Conservation (phyloP, 2,797 vertebrate genomes). For the Poeciliopsis turneri region DNA sequence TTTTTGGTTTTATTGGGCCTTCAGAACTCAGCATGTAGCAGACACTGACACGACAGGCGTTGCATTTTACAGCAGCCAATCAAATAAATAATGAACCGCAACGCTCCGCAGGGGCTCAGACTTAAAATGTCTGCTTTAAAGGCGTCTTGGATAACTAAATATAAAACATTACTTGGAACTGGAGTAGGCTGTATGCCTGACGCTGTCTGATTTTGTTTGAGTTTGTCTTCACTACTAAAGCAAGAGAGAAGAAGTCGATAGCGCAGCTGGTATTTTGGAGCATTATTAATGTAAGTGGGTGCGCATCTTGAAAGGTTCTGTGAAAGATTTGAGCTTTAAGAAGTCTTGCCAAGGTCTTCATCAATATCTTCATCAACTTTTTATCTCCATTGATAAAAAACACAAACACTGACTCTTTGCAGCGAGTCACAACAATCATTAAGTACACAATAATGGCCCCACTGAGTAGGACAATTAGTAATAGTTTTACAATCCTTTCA, state of each 20-base stretch:
- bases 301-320: not conserved
- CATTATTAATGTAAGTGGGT: not conserved
- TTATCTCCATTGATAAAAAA: not conserved
- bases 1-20: slow-evolving; percentile 41
- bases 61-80: slow-evolving; percentile 17
- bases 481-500: too few relatives aligned
- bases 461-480: too few relatives aligned
- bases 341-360: not conserved
- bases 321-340: not conserved
- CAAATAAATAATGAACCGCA: slow-evolving; percentile 42
- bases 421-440: not conserved
- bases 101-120: slow-evolving; percentile 21
- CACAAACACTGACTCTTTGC: not conserved
- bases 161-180: slow-evolving; percentile 15
- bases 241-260: not conserved
- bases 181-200: slow-evolving; percentile 15
- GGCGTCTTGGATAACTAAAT: slow-evolving; percentile 31
- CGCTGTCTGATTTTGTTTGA: not conserved
- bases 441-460: too few relatives aligned
- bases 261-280: not conserved
- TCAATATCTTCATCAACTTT: not conserved
- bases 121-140: slow-evolving; percentile 19
- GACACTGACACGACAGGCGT: slow-evolving; percentile 20
- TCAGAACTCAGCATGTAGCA: slow-evolving; percentile 32
- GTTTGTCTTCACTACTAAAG: not conserved